phyloP scores from a whole-genome alignment of 1,140 invertebrate species.

The Sarcophaga peregrina region DNA sequence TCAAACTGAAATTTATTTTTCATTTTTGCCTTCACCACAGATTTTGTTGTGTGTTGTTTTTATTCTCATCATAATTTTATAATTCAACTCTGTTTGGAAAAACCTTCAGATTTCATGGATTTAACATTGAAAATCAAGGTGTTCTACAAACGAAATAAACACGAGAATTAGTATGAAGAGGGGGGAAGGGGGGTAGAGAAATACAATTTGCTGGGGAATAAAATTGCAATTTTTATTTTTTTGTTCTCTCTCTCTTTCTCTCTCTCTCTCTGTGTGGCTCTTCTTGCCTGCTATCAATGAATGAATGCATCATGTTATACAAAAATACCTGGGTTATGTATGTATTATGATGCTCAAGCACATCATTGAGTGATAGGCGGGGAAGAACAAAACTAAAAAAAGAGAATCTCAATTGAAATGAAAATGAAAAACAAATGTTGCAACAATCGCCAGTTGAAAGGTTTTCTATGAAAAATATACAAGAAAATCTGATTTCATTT shows the following conservation, averaged over 20 bases:
- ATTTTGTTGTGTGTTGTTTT: no score
- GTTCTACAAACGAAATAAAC: not conserved
- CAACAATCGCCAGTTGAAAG: not conserved
- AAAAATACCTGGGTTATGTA: no score
- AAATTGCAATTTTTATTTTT: constrained; percentile 6
- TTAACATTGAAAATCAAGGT: constrained; percentile 15
- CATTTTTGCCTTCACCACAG: no score
- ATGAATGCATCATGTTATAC: no score
- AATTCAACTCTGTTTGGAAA: not conserved
- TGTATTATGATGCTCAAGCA: not conserved
- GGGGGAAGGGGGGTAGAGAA: no score
- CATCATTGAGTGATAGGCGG: not conserved
- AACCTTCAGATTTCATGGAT: constrained; percentile 1
- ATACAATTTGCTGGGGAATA: not conserved
- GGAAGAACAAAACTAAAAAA: not conserved
- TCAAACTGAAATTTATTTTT: no score
- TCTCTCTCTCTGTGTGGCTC: no score
- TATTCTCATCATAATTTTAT: not conserved
- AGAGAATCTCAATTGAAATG: not conserved
- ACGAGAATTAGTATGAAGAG: not conserved
- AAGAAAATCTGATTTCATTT: not conserved
- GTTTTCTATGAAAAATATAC: not conserved
- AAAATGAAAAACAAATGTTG: constrained; percentile 8
- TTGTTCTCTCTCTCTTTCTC: not conserved
- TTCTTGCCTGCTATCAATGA: no score